Percentiles rank a stretch among this genome's conserved stretches.
Conservation (phyloP, 1,140 invertebrate species). For the Drosophila aff. region DNA sequence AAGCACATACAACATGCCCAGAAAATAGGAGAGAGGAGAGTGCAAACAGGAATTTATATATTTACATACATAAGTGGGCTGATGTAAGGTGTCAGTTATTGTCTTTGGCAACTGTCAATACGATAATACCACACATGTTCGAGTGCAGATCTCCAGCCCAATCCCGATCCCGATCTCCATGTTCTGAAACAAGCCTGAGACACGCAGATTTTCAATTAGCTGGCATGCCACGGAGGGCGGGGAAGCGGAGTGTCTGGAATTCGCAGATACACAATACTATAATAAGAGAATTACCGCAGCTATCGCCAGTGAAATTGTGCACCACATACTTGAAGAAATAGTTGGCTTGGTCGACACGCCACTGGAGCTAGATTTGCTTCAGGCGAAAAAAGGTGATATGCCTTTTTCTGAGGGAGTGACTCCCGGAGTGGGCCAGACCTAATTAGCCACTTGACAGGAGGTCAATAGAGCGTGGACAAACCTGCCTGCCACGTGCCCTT, state of each 20-base stretch:
- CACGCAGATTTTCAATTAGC: constrained; percentile 73
- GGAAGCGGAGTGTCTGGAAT: constrained; percentile 37
- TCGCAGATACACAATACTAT: constrained; percentile 54
- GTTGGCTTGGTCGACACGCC: constrained; percentile 14
- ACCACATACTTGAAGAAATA: constrained; percentile 52
- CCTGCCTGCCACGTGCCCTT: constrained; percentile 26
- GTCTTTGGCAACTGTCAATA: constrained; percentile 61
- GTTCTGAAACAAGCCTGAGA: constrained; percentile 4
- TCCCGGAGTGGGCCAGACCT: not conserved
- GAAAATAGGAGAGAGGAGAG: not conserved
- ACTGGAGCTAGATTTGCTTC: not conserved
- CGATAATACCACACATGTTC: constrained; percentile 58
- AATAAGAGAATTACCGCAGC: constrained; percentile 44
- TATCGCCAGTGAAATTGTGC: constrained; percentile 27
- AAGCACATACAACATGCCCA: not conserved
- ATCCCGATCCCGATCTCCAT: not conserved
- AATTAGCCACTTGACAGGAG: constrained; percentile 36
- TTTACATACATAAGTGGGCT: constrained; percentile 24
- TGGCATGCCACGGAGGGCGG: constrained; percentile 30
- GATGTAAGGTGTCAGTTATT: constrained; percentile 66
- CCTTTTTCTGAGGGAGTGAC: not conserved
- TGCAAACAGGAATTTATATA: not conserved
- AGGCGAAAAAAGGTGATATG: not conserved
- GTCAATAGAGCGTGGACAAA: constrained; percentile 16
- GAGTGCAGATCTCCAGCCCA: not conserved